Percentiles rank a stretch among this genome's conserved stretches.
Evolutionary conservation across 2,888 invertebrate species (phyloP).

Genomic region (Netelia melanura): DNA sequence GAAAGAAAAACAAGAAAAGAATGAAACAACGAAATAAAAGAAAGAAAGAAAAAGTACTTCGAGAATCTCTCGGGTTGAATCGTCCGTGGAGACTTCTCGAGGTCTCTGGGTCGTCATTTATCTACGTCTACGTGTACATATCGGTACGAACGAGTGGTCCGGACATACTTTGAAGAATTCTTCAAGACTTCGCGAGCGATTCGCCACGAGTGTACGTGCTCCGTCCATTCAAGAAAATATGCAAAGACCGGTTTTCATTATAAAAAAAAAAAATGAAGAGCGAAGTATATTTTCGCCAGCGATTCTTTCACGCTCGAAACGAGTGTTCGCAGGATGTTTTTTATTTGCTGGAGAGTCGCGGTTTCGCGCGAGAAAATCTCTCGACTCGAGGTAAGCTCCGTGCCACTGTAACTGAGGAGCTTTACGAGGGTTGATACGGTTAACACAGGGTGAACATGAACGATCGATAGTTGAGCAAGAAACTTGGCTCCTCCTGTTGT

Average conservation of each 20-base stretch:
- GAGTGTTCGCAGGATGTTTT: background rate
- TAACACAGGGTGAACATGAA: conserved; percentile 32
- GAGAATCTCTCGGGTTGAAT: conserved; percentile 24
- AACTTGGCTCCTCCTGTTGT: conserved; percentile 27
- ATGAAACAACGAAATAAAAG: conserved; percentile 47
- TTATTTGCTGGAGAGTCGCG: background rate
- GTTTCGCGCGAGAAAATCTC: conserved; percentile 22
- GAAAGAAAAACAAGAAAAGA: conserved; percentile 55
- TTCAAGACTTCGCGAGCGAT: conserved; percentile 42
- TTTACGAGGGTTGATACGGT: conserved; percentile 25
- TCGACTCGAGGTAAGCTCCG: conserved; percentile 35
- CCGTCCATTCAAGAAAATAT: conserved; percentile 35
- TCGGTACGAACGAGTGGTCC: background rate
- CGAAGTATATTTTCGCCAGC: background rate
- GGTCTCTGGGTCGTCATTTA: conserved; percentile 50
- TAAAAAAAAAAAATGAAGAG: background rate
- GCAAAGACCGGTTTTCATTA: conserved; percentile 15
- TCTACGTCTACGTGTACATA: background rate
- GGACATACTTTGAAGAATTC: conserved; percentile 6
- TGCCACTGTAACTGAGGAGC: background rate
- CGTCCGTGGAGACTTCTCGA: conserved; percentile 24
- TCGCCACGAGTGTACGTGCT: conserved; percentile 17
- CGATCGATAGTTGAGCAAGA: conserved; percentile 57
- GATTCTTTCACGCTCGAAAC: conserved; percentile 20
- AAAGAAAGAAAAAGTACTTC: conserved; percentile 73